Conservation (phyloP, 2,888 invertebrate species). For the Rhabditoides inermis region DNA sequence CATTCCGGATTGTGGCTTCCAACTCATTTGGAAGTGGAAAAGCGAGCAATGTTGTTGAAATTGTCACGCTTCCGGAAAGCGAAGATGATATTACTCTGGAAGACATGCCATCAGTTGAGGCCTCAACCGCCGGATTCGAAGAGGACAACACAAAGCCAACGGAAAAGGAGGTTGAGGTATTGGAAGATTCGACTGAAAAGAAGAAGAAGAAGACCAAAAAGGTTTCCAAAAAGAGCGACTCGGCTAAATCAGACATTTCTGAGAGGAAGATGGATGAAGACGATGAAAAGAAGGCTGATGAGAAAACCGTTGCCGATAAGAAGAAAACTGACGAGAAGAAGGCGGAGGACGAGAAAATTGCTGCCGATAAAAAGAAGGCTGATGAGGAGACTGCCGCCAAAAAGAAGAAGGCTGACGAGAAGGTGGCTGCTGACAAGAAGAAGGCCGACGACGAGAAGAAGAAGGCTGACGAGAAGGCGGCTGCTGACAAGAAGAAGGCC, state of each 20-base stretch:
- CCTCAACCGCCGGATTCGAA: background rate
- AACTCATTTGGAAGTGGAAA: constrained; percentile 25
- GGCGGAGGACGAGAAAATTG: constrained; percentile 6
- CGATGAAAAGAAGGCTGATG: background rate
- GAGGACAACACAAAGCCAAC: background rate
- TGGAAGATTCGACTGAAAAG: background rate
- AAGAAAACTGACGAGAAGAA: constrained; percentile 3
- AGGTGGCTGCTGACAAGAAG: background rate
- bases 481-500: background rate
- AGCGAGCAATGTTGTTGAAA: constrained; percentile 4
- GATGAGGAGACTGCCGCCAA: background rate
- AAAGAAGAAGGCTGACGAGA: background rate
- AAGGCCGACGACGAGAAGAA: background rate
- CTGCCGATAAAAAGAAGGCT: background rate
- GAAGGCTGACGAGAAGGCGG: constrained; percentile 4
- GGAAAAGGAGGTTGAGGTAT: background rate
- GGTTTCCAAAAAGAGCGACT: background rate
- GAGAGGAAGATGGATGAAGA: background rate
- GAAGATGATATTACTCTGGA: constrained; percentile 1
- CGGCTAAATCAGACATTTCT: too few species aligned
- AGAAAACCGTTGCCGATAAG: background rate
- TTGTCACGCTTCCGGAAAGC: constrained; percentile 2
- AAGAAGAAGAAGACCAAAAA: background rate
- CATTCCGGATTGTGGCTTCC: constrained; percentile 27
- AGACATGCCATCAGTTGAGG: background rate